Evolutionary conservation across 2,113 vertebrate genomes (phyloP).

Genomic region (Podilymbus podiceps): DNA sequence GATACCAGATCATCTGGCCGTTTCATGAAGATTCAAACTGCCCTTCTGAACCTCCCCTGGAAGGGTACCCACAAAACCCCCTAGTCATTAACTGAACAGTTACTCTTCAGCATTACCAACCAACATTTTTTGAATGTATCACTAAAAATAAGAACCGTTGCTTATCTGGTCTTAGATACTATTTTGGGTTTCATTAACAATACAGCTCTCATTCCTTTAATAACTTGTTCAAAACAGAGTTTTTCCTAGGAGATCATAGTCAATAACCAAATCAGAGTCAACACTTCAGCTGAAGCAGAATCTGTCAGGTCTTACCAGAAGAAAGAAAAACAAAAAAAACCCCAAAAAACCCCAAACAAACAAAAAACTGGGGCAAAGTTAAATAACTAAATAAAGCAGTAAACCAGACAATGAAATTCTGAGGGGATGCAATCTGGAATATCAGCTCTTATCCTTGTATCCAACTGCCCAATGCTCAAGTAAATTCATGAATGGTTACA

Average conservation of each 20-base stretch:
- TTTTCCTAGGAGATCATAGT: neutral
- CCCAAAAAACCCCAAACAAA: too few species aligned
- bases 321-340: neutral
- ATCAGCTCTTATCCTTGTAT: neutral
- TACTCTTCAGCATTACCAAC: neutral
- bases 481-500: neutral
- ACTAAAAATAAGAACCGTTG: neutral
- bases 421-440: neutral
- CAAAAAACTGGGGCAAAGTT: neutral
- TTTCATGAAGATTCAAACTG: neutral
- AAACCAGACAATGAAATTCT: neutral
- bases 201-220: neutral
- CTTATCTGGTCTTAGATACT: neutral
- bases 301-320: neutral
- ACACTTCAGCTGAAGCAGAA: neutral
- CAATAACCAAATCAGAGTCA: slow-evolving; percentile 9
- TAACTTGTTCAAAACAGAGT: neutral
- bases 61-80: neutral
- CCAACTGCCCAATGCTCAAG: neutral
- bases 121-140: neutral
- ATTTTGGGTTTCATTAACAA: neutral
- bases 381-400: neutral
- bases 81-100: neutral
- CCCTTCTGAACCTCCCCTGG: neutral
- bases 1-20: neutral